A percentile compares a stretch with the other conserved stretches of the same genome.
phyloP scores from a whole-genome alignment of 1,140 invertebrate species.

The Pollicipes pollicipes region DNA sequence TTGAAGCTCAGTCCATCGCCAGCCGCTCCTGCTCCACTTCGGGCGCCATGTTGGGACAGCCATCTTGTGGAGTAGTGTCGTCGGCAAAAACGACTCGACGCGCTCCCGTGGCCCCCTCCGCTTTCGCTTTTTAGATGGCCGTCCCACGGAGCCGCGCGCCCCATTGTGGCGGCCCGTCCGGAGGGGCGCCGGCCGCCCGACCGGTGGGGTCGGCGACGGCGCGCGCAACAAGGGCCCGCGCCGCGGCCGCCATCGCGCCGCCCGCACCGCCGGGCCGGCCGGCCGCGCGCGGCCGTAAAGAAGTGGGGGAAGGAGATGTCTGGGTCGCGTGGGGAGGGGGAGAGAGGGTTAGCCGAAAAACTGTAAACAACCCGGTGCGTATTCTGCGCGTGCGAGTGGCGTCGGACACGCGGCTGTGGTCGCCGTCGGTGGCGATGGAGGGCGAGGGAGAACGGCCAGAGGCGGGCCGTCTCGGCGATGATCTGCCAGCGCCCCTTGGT shows the following conservation, averaged over 20 bases:
- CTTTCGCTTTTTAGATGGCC: not conserved
- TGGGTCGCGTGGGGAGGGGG: not conserved
- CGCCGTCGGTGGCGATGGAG: no score
- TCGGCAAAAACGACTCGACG: no score
- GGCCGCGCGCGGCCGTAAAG: not conserved
- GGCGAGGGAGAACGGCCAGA: no score
- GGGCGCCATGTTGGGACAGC: not conserved
- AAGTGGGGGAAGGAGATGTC: not conserved
- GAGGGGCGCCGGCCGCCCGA: not conserved
- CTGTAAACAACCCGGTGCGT: not conserved
- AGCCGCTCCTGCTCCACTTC: not conserved
- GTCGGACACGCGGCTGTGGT: no score
- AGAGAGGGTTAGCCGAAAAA: not conserved
- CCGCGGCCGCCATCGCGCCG: not conserved
- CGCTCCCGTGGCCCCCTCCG: no score
- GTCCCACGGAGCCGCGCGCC: no score
- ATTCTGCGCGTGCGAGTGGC: not conserved
- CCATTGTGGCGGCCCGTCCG: not conserved
- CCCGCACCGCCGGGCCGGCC: no score
- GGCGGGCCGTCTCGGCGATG: no score
- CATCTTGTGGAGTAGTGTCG: not conserved
- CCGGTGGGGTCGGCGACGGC: no score
- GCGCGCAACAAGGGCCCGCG: not conserved
- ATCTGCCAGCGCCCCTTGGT: no score
- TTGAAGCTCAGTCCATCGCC: no score